Evolutionary conservation across 2,113 vertebrate genomes (phyloP).

Genomic region (Brevimyrus niger): DNA sequence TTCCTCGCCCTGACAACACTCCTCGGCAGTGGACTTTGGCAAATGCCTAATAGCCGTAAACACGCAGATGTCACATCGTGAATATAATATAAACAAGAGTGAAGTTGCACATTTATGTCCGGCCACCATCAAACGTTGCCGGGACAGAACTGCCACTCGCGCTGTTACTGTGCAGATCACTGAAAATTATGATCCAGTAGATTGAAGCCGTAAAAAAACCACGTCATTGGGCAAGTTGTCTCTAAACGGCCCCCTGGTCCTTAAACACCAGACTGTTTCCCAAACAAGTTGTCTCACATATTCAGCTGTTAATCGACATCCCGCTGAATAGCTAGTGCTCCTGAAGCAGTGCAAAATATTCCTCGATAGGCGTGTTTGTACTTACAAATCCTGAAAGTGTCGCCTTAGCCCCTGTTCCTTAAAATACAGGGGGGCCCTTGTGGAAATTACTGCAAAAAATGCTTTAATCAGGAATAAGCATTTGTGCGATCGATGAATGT

Average conservation of each 20-base stretch:
- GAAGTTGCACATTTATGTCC: too few relatives aligned
- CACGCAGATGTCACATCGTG: background rate
- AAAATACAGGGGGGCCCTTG: background rate
- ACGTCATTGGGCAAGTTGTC: background rate
- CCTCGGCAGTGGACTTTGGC: background rate
- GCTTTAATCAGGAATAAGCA: slow-evolving; percentile 4
- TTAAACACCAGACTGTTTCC: background rate
- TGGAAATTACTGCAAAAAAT: background rate
- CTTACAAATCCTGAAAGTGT: background rate
- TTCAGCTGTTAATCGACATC: background rate
- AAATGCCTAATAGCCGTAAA: background rate
- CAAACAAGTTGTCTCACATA: background rate
- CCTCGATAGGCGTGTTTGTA: background rate
- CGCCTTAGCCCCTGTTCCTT: background rate
- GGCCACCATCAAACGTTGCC: background rate
- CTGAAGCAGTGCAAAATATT: background rate
- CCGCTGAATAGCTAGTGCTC: background rate
- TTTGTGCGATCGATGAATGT: background rate
- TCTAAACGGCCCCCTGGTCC: background rate
- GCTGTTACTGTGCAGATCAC: background rate
- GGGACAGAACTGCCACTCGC: background rate
- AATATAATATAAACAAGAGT: background rate
- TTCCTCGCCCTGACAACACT: background rate
- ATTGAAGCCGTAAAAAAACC: background rate
- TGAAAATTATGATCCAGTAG: background rate